Evolutionary conservation across 2,797 vertebrate species (phyloP).

Genomic region (Poeciliopsis presidionis): DNA sequence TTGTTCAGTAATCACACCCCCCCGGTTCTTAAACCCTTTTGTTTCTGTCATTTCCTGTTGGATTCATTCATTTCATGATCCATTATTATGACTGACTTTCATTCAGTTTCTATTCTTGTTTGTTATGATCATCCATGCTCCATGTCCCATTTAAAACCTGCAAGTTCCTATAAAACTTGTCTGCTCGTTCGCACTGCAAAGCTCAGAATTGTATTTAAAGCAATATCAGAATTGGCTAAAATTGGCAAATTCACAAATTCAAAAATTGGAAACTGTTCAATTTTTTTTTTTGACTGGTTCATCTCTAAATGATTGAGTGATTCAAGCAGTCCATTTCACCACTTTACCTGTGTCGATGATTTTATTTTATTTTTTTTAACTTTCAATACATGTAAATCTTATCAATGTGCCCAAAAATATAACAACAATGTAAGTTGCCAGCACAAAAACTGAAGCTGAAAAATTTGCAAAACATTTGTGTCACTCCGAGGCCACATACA

Average conservation of each 20-base stretch:
- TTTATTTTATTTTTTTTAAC: neutral
- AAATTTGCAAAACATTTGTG: neutral
- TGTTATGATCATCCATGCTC: neutral
- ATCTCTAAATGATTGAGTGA: neutral
- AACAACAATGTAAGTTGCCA: neutral
- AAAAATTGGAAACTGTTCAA: neutral
- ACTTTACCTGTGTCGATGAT: neutral
- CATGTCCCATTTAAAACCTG: neutral
- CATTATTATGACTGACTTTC: neutral
- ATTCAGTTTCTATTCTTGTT: neutral
- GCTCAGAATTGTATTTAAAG: neutral
- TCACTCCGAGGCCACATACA: neutral
- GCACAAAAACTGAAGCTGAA: neutral
- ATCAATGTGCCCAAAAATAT: neutral
- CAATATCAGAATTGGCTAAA: neutral
- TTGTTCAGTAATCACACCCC: neutral
- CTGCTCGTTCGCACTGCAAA: neutral
- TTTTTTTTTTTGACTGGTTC: neutral
- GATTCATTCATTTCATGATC: neutral
- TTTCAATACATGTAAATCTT: neutral
- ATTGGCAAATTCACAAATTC: neutral
- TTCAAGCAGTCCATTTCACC: neutral
- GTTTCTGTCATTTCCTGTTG: neutral
- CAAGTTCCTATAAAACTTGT: neutral
- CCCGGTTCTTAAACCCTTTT: neutral